Conservation (phyloP, 35 echinoderm and acorn worm genomes). For the Eucidaris tribuloides region DNA sequence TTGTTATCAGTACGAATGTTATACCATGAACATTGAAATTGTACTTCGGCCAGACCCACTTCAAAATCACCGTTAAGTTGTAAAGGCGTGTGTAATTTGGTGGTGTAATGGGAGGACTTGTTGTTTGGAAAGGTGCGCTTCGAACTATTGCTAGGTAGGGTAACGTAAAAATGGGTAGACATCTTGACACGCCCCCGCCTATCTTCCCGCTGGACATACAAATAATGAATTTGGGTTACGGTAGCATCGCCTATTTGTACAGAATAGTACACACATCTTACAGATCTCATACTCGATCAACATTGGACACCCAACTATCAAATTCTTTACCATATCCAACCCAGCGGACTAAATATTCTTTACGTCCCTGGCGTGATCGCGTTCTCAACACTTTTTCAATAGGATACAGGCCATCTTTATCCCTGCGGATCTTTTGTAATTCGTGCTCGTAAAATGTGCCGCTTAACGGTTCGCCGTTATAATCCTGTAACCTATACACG, state of each 20-base stretch:
- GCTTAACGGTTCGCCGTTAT: not conserved
- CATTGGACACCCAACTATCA: conserved; percentile 57
- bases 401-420: not conserved
- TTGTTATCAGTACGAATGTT: not conserved
- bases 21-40: not conserved
- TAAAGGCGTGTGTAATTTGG: not conserved
- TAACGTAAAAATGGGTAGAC: not conserved
- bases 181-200: not conserved
- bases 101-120: not conserved
- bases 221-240: too few relatives aligned
- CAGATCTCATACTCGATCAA: not conserved
- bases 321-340: conserved; percentile 61
- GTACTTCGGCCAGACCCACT: not conserved
- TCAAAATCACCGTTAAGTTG: not conserved
- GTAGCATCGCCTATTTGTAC: not conserved
- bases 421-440: not conserved
- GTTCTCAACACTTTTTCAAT: conserved; percentile 1
- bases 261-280: not conserved
- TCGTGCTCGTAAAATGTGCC: conserved; percentile 11
- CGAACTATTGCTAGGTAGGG: not conserved
- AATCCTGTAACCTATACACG: not conserved
- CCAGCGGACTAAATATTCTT: conserved; percentile 75
- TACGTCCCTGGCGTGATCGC: not conserved
- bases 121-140: not conserved
- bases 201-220: not conserved